Evolutionary conservation across 92 coral and sea anemone genomes (phyloP).

Genomic region (Umimayanthus chanpuru): DNA sequence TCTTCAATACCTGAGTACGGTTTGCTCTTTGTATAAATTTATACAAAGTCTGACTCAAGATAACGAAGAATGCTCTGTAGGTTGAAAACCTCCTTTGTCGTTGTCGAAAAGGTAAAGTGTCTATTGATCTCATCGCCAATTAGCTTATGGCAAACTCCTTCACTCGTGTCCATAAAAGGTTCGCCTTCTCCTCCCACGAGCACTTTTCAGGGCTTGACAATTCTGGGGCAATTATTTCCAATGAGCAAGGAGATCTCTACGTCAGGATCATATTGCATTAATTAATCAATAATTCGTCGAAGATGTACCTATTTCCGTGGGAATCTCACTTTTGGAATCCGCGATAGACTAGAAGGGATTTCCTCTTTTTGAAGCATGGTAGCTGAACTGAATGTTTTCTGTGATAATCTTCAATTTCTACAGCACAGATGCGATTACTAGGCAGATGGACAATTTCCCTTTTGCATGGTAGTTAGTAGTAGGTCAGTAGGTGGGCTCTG

Average conservation of each 20-base stretch:
- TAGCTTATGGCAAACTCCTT: too few species aligned
- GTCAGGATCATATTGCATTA: slow-evolving; percentile 52
- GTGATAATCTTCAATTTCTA: slow-evolving; percentile 53
- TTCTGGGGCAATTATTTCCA: slow-evolving; percentile 49
- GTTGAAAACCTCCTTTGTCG: slow-evolving; percentile 34
- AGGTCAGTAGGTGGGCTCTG: slow-evolving; percentile 53
- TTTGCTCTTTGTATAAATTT: background rate
- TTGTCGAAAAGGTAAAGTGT: slow-evolving; percentile 12
- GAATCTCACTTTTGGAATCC: slow-evolving; percentile 62
- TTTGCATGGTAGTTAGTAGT: slow-evolving; percentile 58
- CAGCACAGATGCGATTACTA: slow-evolving; percentile 51
- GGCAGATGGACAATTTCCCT: slow-evolving; percentile 45
- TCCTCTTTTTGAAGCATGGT: slow-evolving; percentile 45
- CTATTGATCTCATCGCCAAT: background rate
- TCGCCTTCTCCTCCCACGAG: slow-evolving; percentile 50
- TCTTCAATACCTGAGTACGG: slow-evolving; percentile 39
- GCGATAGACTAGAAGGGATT: slow-evolving; percentile 52
- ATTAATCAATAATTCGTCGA: slow-evolving; percentile 45
- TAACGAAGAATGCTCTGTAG: background rate
- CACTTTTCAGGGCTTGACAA: slow-evolving; percentile 55
- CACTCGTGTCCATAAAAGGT: too few species aligned
- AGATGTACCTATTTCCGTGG: slow-evolving; percentile 56
- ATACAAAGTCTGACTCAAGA: slow-evolving; percentile 41
- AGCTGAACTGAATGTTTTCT: slow-evolving; percentile 43
- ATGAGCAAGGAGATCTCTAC: slow-evolving; percentile 52